These are phyloP conservation scores for Eupithecia vulgata DNA, from an alignment of 2,888 invertebrate species.

Conservation along the genomic window DNA sequence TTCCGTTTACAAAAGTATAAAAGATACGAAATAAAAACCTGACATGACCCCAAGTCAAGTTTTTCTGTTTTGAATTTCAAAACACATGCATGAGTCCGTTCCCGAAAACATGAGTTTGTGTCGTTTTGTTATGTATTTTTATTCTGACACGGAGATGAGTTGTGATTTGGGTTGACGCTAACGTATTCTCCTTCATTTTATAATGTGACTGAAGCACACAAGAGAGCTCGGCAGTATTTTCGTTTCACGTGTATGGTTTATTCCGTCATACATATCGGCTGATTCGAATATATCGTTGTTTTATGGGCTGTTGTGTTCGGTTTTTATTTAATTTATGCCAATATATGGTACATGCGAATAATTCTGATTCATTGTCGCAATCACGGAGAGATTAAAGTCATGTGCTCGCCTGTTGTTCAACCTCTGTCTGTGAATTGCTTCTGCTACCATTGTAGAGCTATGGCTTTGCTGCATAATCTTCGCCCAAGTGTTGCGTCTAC, in stretches of 20 bases:
- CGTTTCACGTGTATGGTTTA: constrained; percentile 45
- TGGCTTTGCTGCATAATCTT: not conserved
- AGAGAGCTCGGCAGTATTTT: constrained; percentile 58
- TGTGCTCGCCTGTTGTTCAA: not conserved
- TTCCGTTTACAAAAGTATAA: constrained; percentile 28
- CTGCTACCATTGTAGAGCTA: not conserved
- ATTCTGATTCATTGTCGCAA: constrained; percentile 63
- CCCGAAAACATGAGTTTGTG: constrained; percentile 52
- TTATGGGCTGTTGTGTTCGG: constrained; percentile 47
- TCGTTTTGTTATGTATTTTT: constrained; percentile 56
- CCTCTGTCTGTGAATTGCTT: not conserved
- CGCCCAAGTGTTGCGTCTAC: not conserved
- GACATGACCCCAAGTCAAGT: constrained; percentile 24
- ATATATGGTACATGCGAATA: constrained; percentile 55
- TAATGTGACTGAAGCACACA: constrained; percentile 61
- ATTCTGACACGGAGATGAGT: constrained; percentile 53
- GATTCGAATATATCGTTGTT: constrained; percentile 56
- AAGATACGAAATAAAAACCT: too few relatives aligned
- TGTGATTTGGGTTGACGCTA: constrained; percentile 73
- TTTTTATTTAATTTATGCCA: constrained; percentile 71
- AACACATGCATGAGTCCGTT: constrained; percentile 57
- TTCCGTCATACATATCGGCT: constrained; percentile 39
- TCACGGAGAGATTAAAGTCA: constrained; percentile 37
- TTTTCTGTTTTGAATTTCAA: constrained; percentile 58
- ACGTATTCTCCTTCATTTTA: constrained; percentile 60